Base-by-base conservation (phyloP, 1,140 invertebrate genomes). In the Globodera rostochiensis region DNA sequence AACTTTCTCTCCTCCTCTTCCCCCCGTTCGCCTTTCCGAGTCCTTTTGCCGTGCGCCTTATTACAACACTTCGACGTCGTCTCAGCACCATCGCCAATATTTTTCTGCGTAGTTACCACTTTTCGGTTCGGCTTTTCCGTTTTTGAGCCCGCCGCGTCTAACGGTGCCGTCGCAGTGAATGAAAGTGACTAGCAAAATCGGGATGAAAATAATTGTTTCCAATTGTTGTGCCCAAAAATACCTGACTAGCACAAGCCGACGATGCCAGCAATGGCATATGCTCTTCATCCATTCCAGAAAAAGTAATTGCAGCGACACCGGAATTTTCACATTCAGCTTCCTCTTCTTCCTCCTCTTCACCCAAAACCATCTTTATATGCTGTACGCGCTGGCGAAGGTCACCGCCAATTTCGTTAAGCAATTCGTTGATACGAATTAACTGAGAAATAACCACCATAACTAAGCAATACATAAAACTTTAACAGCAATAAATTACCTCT, bases 331-430 rank as follows among this genome's bases (percentile, higher is more conserved):
- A n/a, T 9, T 21, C 19, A 8, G 9, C 21, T 9, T 50, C 57
- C 21, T 82, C 46, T 57, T 82, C 67, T 47, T 60, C 60, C 45
- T 80, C 82, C 73, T 77, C 78, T 69, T 84, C 89, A 36, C 80
- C 87, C 47, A 88, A 75, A 11, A 86, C 79, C n/a, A 79, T 66
- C 66, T 89, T 89, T 73, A 88, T 83, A 21, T 85, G 82, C 9
- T 84, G 82, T 5, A 88, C 85, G 19, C 86, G 83, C 67, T 87
- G 86, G 36, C 74, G 84, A 11, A 87, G 53, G 47, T 87, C 86
- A 46, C 71, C 77, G 50, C 78, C 75, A 45, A 87, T 85, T 45
- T 88, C 87, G 21, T 86, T 83, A 4, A 71, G 36, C 19, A 45
- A 45, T 71, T 71, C 69, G 46, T 71, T 71, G 69, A 71, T 71